phyloP scores from a whole-genome alignment of 2,888 invertebrate species.

The Elysia crispata region DNA sequence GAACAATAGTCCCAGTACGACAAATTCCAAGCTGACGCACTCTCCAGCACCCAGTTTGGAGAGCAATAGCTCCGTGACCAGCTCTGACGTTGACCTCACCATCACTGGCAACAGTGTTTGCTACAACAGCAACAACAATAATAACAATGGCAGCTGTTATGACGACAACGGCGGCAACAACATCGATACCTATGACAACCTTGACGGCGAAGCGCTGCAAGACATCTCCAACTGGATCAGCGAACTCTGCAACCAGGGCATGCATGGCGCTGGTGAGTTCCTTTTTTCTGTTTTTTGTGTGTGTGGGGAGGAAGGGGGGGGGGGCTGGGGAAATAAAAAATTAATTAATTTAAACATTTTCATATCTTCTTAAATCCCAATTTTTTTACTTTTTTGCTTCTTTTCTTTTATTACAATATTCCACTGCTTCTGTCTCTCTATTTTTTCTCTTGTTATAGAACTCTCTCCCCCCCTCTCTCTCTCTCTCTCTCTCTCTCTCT shows the following conservation, averaged over 20 bases:
- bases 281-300: neutral
- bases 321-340: no score
- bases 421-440: no score
- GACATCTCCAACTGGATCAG: constrained; percentile 54
- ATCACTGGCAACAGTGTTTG: neutral
- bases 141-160: constrained; percentile 18
- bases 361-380: no score
- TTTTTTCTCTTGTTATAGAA: no score
- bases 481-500: constrained; percentile 30
- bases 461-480: neutral
- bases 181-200: constrained; percentile 37
- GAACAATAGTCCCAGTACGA: neutral
- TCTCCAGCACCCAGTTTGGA: constrained; percentile 49
- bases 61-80: constrained; percentile 42
- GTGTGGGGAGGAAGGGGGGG: neutral
- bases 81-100: constrained; percentile 36
- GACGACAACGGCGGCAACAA: constrained; percentile 25
- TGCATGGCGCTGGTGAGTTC: constrained; percentile 46
- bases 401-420: no score
- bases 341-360: no score
- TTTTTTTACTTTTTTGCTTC: no score
- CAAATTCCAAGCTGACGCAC: constrained; percentile 20
- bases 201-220: constrained; percentile 47
- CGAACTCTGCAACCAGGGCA: constrained; percentile 48
- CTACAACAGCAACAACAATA: constrained; percentile 42